Conservation (phyloP, 2,888 invertebrate genomes). For the Eilema caniola region DNA sequence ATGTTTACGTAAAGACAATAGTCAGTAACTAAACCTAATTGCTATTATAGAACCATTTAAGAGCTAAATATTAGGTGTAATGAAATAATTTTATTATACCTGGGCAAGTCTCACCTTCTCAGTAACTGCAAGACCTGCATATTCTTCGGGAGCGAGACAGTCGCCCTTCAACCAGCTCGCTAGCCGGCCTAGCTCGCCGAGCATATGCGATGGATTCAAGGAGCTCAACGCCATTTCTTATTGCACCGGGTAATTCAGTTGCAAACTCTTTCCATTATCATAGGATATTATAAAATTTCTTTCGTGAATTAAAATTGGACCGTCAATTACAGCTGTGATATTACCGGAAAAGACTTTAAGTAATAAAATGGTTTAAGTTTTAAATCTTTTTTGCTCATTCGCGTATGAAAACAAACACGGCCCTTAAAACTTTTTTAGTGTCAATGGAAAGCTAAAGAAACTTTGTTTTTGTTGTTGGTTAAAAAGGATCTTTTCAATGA, state of each 20-base stretch:
- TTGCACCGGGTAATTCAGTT: slow-evolving; percentile 14
- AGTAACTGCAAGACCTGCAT: slow-evolving; percentile 76
- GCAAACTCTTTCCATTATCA: slow-evolving; percentile 23
- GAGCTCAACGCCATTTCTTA: slow-evolving; percentile 76
- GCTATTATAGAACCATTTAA: neutral
- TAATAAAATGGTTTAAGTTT: neutral
- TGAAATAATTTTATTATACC: slow-evolving; percentile 1
- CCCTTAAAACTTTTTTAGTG: neutral
- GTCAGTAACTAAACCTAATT: neutral
- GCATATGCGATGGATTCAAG: slow-evolving; percentile 75
- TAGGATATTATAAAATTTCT: neutral
- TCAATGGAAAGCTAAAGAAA: neutral
- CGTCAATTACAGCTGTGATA: neutral
- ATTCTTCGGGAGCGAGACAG: slow-evolving; percentile 75
- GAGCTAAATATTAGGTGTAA: neutral
- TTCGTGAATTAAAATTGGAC: neutral
- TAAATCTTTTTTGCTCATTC: neutral
- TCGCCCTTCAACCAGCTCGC: slow-evolving; percentile 82
- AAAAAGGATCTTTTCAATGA: neutral
- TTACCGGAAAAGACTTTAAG: neutral
- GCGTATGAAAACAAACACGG: neutral
- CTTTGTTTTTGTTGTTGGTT: neutral
- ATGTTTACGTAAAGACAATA: neutral
- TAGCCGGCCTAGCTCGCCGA: slow-evolving; percentile 78
- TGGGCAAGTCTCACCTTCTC: slow-evolving; percentile 73